Conservation (phyloP, 2,797 vertebrate genomes). For the Pipistrellus kuhlii region DNA sequence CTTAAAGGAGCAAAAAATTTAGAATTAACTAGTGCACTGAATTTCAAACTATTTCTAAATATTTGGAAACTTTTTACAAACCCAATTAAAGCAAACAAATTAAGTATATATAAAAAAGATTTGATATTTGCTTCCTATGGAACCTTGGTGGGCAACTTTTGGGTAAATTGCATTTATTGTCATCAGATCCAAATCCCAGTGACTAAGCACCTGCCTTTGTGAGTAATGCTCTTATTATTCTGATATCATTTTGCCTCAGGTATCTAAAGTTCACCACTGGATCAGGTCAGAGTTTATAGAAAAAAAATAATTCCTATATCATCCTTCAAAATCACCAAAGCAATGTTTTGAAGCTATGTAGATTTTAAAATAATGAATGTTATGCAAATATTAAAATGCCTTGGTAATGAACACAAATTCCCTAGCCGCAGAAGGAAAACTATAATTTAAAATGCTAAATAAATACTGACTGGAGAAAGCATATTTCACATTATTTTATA, state of each 20-base stretch:
- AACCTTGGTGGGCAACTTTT: conserved; percentile 46
- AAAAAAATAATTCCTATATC: conserved; percentile 29
- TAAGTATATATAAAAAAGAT: conserved; percentile 15
- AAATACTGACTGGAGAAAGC: conserved; percentile 36
- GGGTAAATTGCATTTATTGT: conserved; percentile 13
- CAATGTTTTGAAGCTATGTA: background rate
- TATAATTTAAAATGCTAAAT: conserved; percentile 64
- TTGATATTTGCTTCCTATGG: conserved; percentile 40
- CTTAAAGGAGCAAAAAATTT: background rate
- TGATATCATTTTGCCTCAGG: conserved; percentile 35
- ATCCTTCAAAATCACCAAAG: background rate
- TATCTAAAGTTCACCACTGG: conserved; percentile 44
- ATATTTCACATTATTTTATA: conserved; percentile 59
- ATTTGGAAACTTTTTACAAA: conserved; percentile 51
- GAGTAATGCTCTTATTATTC: conserved; percentile 31
- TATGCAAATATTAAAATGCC: conserved; percentile 46
- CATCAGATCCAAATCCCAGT: conserved; percentile 19
- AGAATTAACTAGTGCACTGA: conserved; percentile 27
- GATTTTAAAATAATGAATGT: conserved; percentile 34
- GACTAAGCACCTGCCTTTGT: background rate
- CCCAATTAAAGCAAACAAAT: conserved; percentile 36
- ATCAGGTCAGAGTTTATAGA: conserved; percentile 56
- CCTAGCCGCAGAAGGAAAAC: conserved; percentile 50
- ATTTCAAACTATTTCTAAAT: conserved; percentile 64
- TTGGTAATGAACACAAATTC: conserved; percentile 22